Evolutionary conservation across 2,888 invertebrate genomes (phyloP).

Genomic region (Brachyptera putata): DNA sequence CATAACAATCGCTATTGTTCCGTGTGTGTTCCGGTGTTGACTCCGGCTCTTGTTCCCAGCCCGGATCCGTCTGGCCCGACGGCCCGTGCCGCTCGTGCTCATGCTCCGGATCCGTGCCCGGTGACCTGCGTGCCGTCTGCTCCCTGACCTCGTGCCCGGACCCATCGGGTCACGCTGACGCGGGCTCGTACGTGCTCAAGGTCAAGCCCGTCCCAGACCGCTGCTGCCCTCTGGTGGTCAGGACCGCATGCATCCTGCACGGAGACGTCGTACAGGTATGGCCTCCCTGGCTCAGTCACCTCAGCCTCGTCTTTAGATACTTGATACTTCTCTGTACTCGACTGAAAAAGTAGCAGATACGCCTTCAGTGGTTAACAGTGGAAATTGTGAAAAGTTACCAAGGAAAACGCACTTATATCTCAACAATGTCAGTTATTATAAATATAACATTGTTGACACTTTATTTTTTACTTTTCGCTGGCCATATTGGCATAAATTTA

Average conservation of each 20-base stretch:
- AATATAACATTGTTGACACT: no score
- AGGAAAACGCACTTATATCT: no score
- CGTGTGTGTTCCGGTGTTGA: no score
- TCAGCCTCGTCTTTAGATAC: no score
- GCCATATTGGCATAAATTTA: no score
- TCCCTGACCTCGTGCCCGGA: conserved; percentile 51
- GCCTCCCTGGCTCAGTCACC: background rate
- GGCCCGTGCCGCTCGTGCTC: conserved; percentile 65
- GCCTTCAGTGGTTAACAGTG: no score
- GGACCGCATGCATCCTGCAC: conserved; percentile 55
- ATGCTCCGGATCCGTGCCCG: conserved; percentile 47
- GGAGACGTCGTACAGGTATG: conserved; percentile 39
- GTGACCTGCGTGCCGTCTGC: conserved; percentile 47
- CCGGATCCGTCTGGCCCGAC: conserved; percentile 62
- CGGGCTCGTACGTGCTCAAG: conserved; percentile 54
- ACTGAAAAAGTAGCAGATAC: no score
- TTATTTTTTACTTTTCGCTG: no score
- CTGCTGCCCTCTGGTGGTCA: conserved; percentile 59
- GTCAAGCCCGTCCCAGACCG: conserved; percentile 51
- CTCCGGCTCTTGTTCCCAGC: conserved; percentile 40
- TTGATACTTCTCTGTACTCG: no score
- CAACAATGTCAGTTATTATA: no score
- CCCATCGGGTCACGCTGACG: conserved; percentile 45
- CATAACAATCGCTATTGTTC: no score
- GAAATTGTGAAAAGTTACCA: no score